Base-by-base conservation (phyloP, 2,113 vertebrate species). In the Lycaon pictus region DNA sequence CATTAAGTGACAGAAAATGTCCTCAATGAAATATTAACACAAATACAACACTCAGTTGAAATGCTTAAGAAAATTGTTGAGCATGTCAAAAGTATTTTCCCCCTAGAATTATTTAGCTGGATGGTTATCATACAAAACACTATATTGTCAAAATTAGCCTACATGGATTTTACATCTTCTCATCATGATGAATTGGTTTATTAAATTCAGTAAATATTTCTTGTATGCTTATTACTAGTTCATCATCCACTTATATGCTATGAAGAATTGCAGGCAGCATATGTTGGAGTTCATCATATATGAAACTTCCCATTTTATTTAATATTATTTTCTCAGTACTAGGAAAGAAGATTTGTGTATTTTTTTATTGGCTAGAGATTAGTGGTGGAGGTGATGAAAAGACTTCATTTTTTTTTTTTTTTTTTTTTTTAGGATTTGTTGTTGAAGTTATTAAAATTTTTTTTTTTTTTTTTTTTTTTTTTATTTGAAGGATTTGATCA, bases 201-300 rank as follows among this genome's bases (percentile, higher is more conserved):
- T 93, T 92, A 96, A 90, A 87, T 77, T 95, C 48, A 94, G 35
- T 35, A 95, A 92, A 83, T 82, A 92, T 87, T 93, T 93, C 25
- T 51, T 35, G 3, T 29, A 19, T 81, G 58, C 13, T 48, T 84
- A 71, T 80, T 95, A 88, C 72, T 93, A 90, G 65, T 88, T 84
- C 19, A 72, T 12, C 25, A 79, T 48, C 53, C 9, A 95, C 16
- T 84, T 92, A 51, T 25, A 94, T n/a, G 51, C 90, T 89, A 63
- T 71, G 80, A 87, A 85, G 32, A 35, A 81, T 25, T 83, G 15
- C 35, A 96, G 83, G 76, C 32, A 94, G 53, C 51, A 74, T 84
- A 76, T 76, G 35, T 80, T 81, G 65, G 69, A 19, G 20, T 63
- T 93, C 35, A 71, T 83, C n/a, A 90, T 19, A 1, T 69, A 76